A percentile compares a stretch with the other conserved stretches of the same genome.
These are phyloP conservation scores for Bombyx mori DNA, from an alignment of 1,140 invertebrate species.

Conservation along the genomic window ASM3026992v2 NC_085124.1:13569001-13569500, in stretches of 20 bases:
- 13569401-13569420: conserved; percentile 1
- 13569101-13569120: conserved; percentile 43
- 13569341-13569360: conserved; percentile 22
- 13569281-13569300: neutral
- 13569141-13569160: conserved; percentile 33
- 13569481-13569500: too few species aligned
- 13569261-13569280: conserved; percentile 37
- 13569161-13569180: conserved; percentile 19
- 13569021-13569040: too few species aligned
- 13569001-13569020: too few species aligned
- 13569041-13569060: conserved; percentile 5
- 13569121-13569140: conserved; percentile 33
- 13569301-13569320: too few species aligned
- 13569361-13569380: conserved; percentile 16
- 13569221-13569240: conserved; percentile 29
- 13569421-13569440: too few species aligned
- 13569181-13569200: conserved; percentile 37
- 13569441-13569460: too few species aligned
- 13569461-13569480: too few species aligned
- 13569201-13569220: conserved; percentile 44
- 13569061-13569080: conserved; percentile 24
- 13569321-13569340: conserved; percentile 18
- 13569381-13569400: conserved; percentile 27
- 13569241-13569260: conserved; percentile 19
- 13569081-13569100: conserved; percentile 30